Conservation (phyloP, 2,797 vertebrate species). For the Ctenopoma multispine region DNA sequence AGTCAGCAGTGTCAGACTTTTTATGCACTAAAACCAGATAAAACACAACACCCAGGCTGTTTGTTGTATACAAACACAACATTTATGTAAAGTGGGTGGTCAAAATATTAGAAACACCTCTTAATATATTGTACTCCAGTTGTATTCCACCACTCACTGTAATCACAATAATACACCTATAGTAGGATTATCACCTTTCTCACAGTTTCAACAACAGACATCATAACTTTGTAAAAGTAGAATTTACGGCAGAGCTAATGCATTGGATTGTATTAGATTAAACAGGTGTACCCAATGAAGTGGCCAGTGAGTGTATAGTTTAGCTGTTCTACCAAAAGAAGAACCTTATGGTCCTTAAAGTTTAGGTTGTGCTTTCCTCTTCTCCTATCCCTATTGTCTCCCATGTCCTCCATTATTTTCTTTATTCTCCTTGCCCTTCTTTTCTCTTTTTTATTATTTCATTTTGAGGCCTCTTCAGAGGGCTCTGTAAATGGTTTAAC, state of each 20-base stretch:
- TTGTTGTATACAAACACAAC: too few species aligned
- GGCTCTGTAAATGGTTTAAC: conserved; percentile 80
- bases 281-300: too few species aligned
- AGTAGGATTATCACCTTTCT: too few species aligned
- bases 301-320: not conserved
- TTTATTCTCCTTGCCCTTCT: conserved; percentile 56
- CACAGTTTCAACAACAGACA: too few species aligned
- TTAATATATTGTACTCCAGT: too few species aligned
- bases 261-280: too few species aligned
- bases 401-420: conserved; percentile 59
- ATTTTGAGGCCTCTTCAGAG: conserved; percentile 74
- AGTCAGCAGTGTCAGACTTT: conserved; percentile 22
- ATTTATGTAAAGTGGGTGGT: too few species aligned
- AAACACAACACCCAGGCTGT: conserved; percentile 2
- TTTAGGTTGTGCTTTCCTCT: conserved; percentile 88
- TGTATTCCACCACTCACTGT: too few species aligned
- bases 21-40: conserved; percentile 19
- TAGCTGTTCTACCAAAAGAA: conserved; percentile 23
- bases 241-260: too few species aligned
- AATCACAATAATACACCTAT: too few species aligned
- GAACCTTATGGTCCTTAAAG: conserved; percentile 78
- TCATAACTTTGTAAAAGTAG: too few species aligned
- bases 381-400: conserved; percentile 60
- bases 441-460: conserved; percentile 44
- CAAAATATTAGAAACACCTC: too few species aligned